Evolutionary conservation across 2,888 invertebrate genomes (phyloP).

Genomic region (Conus canariensis): DNA sequence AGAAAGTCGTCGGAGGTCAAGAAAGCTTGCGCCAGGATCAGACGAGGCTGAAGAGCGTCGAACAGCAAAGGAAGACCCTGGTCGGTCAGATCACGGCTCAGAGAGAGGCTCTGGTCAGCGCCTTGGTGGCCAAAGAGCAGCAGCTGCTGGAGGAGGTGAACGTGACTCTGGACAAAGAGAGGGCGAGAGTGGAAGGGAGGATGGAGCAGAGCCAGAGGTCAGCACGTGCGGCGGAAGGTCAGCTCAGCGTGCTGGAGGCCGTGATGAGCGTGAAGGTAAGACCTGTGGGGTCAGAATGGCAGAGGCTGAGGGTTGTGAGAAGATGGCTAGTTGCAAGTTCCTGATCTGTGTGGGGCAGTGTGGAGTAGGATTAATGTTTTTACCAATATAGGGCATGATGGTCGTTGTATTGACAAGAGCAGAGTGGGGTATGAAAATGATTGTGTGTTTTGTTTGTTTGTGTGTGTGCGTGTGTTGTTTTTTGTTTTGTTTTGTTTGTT

Average conservation of each 20-base stretch:
- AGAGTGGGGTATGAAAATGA: too few relatives aligned
- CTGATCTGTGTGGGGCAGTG: too few relatives aligned
- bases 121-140: constrained; percentile 45
- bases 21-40: constrained; percentile 7
- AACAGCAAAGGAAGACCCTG: constrained; percentile 37
- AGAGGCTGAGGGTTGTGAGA: too few relatives aligned
- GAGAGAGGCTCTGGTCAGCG: constrained; percentile 37
- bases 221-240: constrained; percentile 12
- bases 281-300: too few relatives aligned
- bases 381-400: too few relatives aligned
- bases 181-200: constrained; percentile 32
- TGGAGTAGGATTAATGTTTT: too few relatives aligned
- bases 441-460: too few relatives aligned
- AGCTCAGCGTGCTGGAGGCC: constrained; percentile 46
- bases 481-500: too few relatives aligned
- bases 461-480: too few relatives aligned
- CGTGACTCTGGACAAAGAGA: constrained; percentile 34
- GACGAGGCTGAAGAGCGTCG: constrained; percentile 17
- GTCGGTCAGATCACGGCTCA: constrained; percentile 28
- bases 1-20: constrained; percentile 32
- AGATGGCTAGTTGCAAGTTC: too few relatives aligned
- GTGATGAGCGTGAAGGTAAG: constrained; percentile 43
- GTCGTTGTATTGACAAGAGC: too few relatives aligned
- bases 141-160: constrained; percentile 37
- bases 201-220: not conserved